These are phyloP conservation scores for Poeciliopsis turrubarensis DNA, from an alignment of 2,113 vertebrate species.

Conservation along the genomic window DNA sequence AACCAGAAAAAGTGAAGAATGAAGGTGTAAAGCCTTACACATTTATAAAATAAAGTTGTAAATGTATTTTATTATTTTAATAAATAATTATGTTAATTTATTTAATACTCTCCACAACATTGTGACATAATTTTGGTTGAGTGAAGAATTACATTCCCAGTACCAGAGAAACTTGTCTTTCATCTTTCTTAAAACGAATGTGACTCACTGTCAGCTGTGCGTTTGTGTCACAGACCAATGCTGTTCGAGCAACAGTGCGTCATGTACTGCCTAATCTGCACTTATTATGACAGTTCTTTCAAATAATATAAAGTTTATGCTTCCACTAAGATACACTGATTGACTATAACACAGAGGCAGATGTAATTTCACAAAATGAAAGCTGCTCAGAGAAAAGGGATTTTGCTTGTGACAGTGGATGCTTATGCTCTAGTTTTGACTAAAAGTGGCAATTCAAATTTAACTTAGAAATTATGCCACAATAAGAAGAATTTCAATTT, in stretches of 20 bases:
- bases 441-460: background rate
- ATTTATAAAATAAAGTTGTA: slow-evolving; percentile 30
- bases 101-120: background rate
- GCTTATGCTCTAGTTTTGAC: background rate
- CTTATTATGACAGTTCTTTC: slow-evolving; percentile 36
- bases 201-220: slow-evolving; percentile 19
- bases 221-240: slow-evolving; percentile 1
- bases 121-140: background rate
- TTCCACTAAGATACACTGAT: slow-evolving; percentile 22
- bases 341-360: background rate
- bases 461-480: background rate
- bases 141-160: background rate
- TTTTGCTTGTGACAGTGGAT: background rate
- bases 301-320: slow-evolving; percentile 23
- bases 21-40: slow-evolving; percentile 51
- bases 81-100: slow-evolving; percentile 7
- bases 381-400: background rate
- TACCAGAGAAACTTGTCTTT: slow-evolving; percentile 7
- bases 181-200: slow-evolving; percentile 13
- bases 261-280: slow-evolving; percentile 6
- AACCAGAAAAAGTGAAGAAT: slow-evolving; percentile 24
- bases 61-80: slow-evolving; percentile 21
- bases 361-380: background rate
- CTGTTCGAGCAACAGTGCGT: slow-evolving; percentile 32
- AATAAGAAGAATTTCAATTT: background rate